phyloP scores from a whole-genome alignment of 1,140 invertebrate species.

The Lasaia peninsularis region DNA sequence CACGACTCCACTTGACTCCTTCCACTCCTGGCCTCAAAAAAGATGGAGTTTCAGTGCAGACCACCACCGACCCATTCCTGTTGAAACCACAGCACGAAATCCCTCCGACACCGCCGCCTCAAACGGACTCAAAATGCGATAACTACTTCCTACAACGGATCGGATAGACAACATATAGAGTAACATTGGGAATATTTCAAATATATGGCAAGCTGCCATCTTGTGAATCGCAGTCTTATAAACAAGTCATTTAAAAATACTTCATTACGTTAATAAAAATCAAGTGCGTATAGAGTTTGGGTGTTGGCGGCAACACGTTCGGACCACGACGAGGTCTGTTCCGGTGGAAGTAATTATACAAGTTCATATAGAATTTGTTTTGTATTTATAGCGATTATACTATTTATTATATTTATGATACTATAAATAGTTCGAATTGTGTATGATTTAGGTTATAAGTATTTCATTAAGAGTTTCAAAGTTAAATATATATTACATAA shows the following conservation, averaged over 20 bases:
- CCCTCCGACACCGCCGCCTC: slow-evolving; percentile 59
- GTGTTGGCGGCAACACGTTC: slow-evolving; percentile 23
- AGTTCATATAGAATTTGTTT: neutral
- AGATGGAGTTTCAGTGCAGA: slow-evolving; percentile 34
- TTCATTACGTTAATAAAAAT: slow-evolving; percentile 42
- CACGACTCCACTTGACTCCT: slow-evolving; percentile 54
- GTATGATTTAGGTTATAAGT: no score
- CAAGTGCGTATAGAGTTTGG: slow-evolving; percentile 38
- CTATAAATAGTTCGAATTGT: no score
- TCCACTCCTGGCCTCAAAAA: slow-evolving; percentile 44
- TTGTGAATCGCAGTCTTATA: slow-evolving; percentile 48
- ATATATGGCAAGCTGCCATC: slow-evolving; percentile 65
- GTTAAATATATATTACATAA: no score
- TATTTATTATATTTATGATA: no score
- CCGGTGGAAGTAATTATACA: neutral
- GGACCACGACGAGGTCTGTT: neutral
- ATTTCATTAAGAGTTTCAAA: no score
- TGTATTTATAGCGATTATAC: no score
- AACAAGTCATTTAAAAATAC: slow-evolving; percentile 58
- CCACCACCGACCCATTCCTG: slow-evolving; percentile 43
- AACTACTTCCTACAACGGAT: slow-evolving; percentile 62
- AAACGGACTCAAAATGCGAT: slow-evolving; percentile 40
- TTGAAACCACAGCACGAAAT: slow-evolving; percentile 62
- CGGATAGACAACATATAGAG: slow-evolving; percentile 36
- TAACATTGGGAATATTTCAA: neutral